Percentiles rank a stretch among this genome's conserved stretches.
phyloP scores from a whole-genome alignment of 2,888 invertebrate genomes.

The Galeopsomyia nigrocyanea region DNA sequence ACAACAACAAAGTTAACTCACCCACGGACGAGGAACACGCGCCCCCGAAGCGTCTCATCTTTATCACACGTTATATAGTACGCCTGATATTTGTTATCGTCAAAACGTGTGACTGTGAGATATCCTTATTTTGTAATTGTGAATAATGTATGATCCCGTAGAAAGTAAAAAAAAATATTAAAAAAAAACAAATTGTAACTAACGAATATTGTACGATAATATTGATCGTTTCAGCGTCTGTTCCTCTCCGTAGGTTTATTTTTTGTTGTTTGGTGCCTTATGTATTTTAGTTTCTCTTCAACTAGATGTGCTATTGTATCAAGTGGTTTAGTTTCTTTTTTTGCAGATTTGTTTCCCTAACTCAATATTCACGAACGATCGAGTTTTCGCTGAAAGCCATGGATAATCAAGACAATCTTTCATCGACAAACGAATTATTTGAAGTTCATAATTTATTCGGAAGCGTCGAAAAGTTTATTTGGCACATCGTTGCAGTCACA shows the following conservation, averaged over 20 bases:
- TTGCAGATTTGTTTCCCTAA: slow-evolving; percentile 29
- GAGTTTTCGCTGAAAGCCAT: slow-evolving; percentile 16
- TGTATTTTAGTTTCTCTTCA: slow-evolving; percentile 7
- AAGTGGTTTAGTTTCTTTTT: slow-evolving; percentile 27
- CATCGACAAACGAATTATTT: slow-evolving; percentile 13
- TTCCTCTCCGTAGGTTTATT: slow-evolving; percentile 40
- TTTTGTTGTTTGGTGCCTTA: slow-evolving; percentile 27
- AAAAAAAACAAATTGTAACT: neutral
- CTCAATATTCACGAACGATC: slow-evolving; percentile 17
- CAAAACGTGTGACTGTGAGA: no score
- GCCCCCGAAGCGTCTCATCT: slow-evolving; percentile 4
- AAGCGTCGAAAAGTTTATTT: no score
- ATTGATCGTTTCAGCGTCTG: slow-evolving; percentile 14
- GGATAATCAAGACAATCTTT: slow-evolving; percentile 25
- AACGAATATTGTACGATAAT: no score
- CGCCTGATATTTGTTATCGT: neutral
- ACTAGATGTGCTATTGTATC: slow-evolving; percentile 23
- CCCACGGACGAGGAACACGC: slow-evolving; percentile 40
- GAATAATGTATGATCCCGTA: neutral
- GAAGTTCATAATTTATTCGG: no score
- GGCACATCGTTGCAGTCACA: no score
- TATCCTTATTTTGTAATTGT: neutral
- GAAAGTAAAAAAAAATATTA: neutral
- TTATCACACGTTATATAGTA: slow-evolving; percentile 8
- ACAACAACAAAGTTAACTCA: slow-evolving; percentile 18